Evolutionary conservation across 2,888 invertebrate genomes (phyloP).

Genomic region (Agrochola circellaris): DNA sequence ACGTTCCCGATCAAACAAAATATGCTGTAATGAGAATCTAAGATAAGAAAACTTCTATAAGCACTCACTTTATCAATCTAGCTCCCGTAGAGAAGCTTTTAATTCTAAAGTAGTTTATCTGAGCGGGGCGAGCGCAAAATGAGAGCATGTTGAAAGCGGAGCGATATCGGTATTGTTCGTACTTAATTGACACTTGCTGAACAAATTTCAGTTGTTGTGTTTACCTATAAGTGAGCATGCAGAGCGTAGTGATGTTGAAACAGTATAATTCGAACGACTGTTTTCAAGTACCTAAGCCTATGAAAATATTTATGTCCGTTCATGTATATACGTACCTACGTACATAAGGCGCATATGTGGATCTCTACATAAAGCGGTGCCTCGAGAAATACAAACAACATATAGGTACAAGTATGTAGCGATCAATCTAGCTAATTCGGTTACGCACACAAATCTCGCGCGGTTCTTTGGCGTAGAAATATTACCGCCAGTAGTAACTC

Average conservation of each 20-base stretch:
- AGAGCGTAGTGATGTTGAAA: constrained; percentile 23
- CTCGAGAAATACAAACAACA: constrained; percentile 51
- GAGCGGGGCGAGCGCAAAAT: constrained; percentile 17
- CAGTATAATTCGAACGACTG: constrained; percentile 42
- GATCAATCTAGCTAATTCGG: constrained; percentile 59
- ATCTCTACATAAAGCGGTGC: constrained; percentile 22
- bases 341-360: constrained; percentile 10
- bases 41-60: constrained; percentile 22
- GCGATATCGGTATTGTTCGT: constrained; percentile 26
- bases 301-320: constrained; percentile 26
- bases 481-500: constrained; percentile 42
- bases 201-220: constrained; percentile 17
- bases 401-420: constrained; percentile 27
- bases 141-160: constrained; percentile 20
- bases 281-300: constrained; percentile 2
- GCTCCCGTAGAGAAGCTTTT: constrained; percentile 25
- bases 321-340: not conserved
- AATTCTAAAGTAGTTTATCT: constrained; percentile 32
- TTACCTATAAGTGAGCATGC: constrained; percentile 10
- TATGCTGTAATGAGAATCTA: constrained; percentile 12
- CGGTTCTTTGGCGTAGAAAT: constrained; percentile 42
- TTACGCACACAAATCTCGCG: constrained; percentile 50
- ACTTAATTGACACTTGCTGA: constrained; percentile 42
- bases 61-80: constrained; percentile 26
- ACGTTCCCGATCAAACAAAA: not conserved